phyloP scores from a whole-genome alignment of 2,797 vertebrate genomes.

The Heterohyrax brucei region DNA sequence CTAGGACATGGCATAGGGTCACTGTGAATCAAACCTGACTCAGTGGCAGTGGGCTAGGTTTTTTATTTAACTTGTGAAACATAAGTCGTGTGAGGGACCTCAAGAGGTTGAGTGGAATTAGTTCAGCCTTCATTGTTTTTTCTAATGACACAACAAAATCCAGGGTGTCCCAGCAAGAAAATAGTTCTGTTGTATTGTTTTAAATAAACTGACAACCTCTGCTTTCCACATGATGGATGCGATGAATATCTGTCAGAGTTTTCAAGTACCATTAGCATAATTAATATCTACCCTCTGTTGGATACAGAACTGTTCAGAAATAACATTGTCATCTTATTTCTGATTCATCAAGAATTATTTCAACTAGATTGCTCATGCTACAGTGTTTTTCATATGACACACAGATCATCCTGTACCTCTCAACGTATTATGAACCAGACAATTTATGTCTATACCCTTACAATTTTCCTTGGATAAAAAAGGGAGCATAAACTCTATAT shows the following conservation, averaged over 20 bases:
- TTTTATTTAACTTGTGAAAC: neutral
- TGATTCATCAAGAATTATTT: conserved; percentile 66
- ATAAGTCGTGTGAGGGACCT: neutral
- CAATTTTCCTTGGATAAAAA: conserved; percentile 1
- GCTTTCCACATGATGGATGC: neutral
- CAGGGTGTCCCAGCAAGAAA: neutral
- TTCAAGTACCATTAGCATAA: conserved; percentile 20
- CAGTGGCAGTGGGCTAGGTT: neutral
- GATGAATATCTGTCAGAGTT: neutral
- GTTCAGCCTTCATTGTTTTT: neutral
- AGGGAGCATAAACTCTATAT: neutral
- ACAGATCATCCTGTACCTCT: neutral
- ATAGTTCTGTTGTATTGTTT: conserved; percentile 8
- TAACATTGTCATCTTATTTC: conserved; percentile 26
- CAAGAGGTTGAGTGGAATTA: neutral
- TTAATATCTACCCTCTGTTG: conserved; percentile 24
- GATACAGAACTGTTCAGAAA: conserved; percentile 60
- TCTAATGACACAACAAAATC: neutral
- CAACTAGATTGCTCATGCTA: neutral
- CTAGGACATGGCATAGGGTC: neutral
- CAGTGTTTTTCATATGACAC: neutral
- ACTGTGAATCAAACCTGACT: neutral
- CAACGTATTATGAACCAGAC: neutral
- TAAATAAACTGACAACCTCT: neutral
- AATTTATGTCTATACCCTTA: neutral